Conservation (phyloP, 2,888 invertebrate genomes). For the Ophonus ardosiacus region DNA sequence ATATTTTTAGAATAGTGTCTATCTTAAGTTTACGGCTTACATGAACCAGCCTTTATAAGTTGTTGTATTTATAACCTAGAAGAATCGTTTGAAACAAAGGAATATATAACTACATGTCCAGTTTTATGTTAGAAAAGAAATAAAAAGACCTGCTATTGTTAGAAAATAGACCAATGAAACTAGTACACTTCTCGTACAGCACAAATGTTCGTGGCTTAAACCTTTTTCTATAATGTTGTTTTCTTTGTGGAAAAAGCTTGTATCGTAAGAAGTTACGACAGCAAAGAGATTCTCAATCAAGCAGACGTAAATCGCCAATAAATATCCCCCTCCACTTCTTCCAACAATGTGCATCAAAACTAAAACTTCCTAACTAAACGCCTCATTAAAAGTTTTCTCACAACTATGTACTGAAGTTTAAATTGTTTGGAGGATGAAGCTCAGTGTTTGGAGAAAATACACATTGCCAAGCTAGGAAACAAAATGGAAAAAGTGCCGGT, state of each 20-base stretch:
- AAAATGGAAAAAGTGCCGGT: slow-evolving; percentile 26
- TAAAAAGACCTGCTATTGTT: too few relatives aligned
- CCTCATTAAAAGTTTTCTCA: slow-evolving; percentile 59
- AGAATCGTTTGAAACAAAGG: too few relatives aligned
- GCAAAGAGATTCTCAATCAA: slow-evolving; percentile 8
- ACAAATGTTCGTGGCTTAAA: neutral
- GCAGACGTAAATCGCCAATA: slow-evolving; percentile 47
- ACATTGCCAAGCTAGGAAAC: neutral
- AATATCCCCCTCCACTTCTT: slow-evolving; percentile 44
- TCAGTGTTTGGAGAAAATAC: slow-evolving; percentile 42
- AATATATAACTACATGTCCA: too few relatives aligned
- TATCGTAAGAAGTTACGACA: neutral
- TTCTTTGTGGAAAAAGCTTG: neutral
- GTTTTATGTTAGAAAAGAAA: too few relatives aligned
- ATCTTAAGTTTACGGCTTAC: too few relatives aligned
- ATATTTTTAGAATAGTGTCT: too few relatives aligned
- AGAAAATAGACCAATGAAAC: too few relatives aligned
- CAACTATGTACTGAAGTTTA: slow-evolving; percentile 60
- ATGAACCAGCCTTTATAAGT: too few relatives aligned
- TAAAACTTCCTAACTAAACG: slow-evolving; percentile 59
- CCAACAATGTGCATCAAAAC: slow-evolving; percentile 60
- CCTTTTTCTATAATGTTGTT: neutral
- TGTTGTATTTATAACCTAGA: too few relatives aligned
- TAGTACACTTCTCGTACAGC: too few relatives aligned
- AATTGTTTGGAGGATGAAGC: slow-evolving; percentile 49